phyloP scores from a whole-genome alignment of 1,140 invertebrate genomes.

The Papilio aristodemus region DNA sequence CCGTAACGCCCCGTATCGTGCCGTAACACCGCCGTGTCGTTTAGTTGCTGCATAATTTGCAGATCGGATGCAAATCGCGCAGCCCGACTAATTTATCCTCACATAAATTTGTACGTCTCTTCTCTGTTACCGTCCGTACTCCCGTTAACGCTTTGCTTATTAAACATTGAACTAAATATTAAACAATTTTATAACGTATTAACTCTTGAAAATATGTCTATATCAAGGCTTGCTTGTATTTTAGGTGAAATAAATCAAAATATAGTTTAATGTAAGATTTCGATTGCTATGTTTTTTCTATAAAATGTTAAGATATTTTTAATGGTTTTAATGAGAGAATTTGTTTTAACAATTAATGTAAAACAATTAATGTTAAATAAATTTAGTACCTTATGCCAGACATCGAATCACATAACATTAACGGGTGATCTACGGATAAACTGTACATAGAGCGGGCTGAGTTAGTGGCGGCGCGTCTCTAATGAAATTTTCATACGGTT shows the following conservation, averaged over 20 bases:
- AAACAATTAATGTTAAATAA: no score
- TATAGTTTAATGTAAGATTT: no score
- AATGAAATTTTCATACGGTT: slow-evolving; percentile 66
- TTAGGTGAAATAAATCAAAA: no score
- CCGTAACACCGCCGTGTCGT: background rate
- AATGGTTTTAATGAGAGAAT: no score
- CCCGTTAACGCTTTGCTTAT: slow-evolving; percentile 28
- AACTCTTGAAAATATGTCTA: no score
- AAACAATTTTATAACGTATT: no score
- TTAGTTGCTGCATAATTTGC: slow-evolving; percentile 40
- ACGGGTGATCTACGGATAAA: slow-evolving; percentile 3
- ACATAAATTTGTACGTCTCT: slow-evolving; percentile 47
- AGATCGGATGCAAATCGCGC: slow-evolving; percentile 61
- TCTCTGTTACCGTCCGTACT: slow-evolving; percentile 26
- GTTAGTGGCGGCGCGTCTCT: slow-evolving; percentile 39
- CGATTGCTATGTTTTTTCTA: no score
- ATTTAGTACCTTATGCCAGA: no score
- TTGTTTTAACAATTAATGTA: no score
- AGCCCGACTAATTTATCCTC: slow-evolving; percentile 51
- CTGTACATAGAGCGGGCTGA: slow-evolving; percentile 4
- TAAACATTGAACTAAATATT: no score
- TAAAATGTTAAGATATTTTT: no score
- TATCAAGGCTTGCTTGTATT: no score
- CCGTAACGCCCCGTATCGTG: background rate
- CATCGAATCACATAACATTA: slow-evolving; percentile 31